Conservation (phyloP, 37 sponge, comb jelly and placozoan genomes). For the Aplysina aerophoba region DNA sequence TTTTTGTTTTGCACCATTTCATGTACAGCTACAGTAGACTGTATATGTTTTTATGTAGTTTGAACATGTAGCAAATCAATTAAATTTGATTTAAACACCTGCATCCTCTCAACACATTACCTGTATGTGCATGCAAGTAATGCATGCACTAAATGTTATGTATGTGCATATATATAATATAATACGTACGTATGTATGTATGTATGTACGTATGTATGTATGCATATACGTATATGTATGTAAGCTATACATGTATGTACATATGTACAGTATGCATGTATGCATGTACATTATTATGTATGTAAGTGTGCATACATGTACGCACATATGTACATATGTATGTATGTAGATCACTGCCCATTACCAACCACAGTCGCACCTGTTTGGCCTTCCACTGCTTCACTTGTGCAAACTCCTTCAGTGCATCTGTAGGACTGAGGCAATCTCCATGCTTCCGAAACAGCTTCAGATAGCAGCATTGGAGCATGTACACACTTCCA, state of each 20-base stretch:
- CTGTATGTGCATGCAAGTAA: too few relatives aligned
- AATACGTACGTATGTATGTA: too few relatives aligned
- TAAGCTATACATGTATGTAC: too few relatives aligned
- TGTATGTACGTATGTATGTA: too few relatives aligned
- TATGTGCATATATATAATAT: too few relatives aligned
- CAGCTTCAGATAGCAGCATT: conserved; percentile 45
- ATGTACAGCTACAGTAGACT: neutral
- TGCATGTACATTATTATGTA: neutral
- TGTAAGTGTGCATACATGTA: neutral
- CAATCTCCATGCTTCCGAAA: neutral
- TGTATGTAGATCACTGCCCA: neutral
- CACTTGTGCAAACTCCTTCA: conserved; percentile 24
- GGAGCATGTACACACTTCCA: conserved; percentile 40
- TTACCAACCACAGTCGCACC: neutral
- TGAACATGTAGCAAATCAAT: too few relatives aligned
- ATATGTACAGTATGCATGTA: neutral
- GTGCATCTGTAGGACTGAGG: conserved; percentile 27
- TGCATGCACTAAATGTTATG: too few relatives aligned
- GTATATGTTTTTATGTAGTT: too few relatives aligned
- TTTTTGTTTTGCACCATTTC: neutral
- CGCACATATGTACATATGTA: neutral
- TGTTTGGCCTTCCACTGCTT: conserved; percentile 50
- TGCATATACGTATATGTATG: too few relatives aligned
- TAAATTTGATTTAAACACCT: too few relatives aligned
- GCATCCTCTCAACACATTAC: too few relatives aligned